These are phyloP conservation scores for Neocloeon triangulifer DNA, from an alignment of 1,140 invertebrate genomes.

Conservation along the genomic window DNA sequence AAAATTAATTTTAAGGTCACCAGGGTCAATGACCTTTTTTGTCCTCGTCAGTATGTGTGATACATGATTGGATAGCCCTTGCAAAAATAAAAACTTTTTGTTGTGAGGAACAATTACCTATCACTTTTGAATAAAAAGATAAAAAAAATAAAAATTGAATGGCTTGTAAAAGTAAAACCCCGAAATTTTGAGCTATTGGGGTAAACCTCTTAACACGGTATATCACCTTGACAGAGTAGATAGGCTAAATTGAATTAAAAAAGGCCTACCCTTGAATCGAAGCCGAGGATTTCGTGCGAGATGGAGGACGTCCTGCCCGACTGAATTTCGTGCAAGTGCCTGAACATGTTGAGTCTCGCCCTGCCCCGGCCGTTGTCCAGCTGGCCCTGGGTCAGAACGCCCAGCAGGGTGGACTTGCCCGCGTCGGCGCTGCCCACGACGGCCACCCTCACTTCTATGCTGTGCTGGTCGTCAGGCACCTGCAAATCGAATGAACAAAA, in stretches of 20 bases:
- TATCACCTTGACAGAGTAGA: no score
- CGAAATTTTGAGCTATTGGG: no score
- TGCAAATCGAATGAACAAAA: no score
- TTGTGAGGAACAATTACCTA: no score
- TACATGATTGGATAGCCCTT: no score
- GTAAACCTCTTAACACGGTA: no score
- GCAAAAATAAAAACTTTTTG: no score
- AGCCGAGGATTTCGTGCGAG: conserved; percentile 89
- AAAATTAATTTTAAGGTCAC: no score
- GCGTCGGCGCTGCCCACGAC: conserved; percentile 85
- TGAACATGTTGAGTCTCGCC: conserved; percentile 83
- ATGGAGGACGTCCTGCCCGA: conserved; percentile 90
- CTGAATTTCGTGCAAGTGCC: conserved; percentile 91
- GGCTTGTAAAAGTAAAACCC: no score
- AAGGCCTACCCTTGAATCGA: conserved; percentile 51
- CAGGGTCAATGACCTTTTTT: no score
- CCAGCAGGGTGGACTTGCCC: conserved; percentile 81
- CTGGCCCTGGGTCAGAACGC: conserved; percentile 86
- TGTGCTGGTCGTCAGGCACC: conserved; percentile 75
- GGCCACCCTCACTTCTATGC: conserved; percentile 69
- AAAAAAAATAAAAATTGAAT: neutral
- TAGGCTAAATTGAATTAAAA: no score
- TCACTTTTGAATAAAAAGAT: neutral
- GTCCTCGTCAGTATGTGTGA: no score
- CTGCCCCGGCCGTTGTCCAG: conserved; percentile 87